Evolutionary conservation across 2,113 vertebrate genomes (phyloP).

Genomic region (Fregetta grallaria): DNA sequence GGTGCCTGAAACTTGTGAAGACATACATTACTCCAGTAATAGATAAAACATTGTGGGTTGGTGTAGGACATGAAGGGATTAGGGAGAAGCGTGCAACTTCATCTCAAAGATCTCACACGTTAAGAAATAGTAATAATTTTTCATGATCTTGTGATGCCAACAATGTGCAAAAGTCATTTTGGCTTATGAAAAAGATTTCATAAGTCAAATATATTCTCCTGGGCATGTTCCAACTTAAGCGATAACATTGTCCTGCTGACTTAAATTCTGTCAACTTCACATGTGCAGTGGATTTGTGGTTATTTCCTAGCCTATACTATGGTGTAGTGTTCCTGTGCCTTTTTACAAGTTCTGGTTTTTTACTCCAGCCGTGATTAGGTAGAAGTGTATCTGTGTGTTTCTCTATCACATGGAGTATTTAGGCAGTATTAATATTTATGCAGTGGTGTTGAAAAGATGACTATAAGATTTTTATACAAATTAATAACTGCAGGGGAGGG

Average conservation of each 20-base stretch:
- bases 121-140: background rate
- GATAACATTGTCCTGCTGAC: background rate
- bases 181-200: too few species aligned
- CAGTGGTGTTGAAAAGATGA: background rate
- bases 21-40: background rate
- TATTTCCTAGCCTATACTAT: background rate
- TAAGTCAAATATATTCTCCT: background rate
- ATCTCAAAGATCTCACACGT: background rate
- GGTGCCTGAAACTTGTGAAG: background rate
- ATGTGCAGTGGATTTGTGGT: fast-evolving
- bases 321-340: background rate
- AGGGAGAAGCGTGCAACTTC: background rate
- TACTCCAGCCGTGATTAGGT: background rate
- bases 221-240: background rate
- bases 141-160: background rate
- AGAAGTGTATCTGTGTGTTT: background rate
- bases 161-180: too few species aligned
- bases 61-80: background rate
- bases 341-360: background rate
- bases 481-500: background rate
- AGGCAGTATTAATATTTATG: background rate
- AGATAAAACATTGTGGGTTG: background rate
- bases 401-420: too few species aligned
- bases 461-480: background rate
- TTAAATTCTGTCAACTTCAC: background rate